Percentiles rank a stretch among this genome's conserved stretches.
phyloP scores from a whole-genome alignment of 2,888 invertebrate species.

The Cyclophora punctaria region DNA sequence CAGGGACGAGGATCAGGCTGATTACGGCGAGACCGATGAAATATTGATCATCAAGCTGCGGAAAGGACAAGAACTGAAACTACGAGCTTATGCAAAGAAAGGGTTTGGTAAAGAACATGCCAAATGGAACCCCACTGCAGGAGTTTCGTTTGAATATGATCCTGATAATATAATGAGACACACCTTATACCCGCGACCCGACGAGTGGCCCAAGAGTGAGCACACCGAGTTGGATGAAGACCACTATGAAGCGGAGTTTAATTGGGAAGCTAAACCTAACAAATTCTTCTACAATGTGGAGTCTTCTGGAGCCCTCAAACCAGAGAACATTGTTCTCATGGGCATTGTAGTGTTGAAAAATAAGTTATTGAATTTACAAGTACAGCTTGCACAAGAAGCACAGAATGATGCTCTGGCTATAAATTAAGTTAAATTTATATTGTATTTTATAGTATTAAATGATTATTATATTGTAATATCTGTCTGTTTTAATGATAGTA shows the following conservation, averaged over 20 bases:
- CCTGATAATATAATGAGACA: slow-evolving; percentile 98
- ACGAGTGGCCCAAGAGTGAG: slow-evolving; percentile 99
- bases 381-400: slow-evolving; percentile 90
- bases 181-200: slow-evolving; percentile 95
- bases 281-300: slow-evolving; percentile 99
- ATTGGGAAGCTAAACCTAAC: slow-evolving; percentile 95
- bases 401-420: slow-evolving; percentile 89
- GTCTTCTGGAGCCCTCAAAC: slow-evolving; percentile 93
- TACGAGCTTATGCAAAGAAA: slow-evolving; percentile 97
- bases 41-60: slow-evolving; percentile 82
- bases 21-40: slow-evolving; percentile 96
- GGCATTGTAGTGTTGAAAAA: slow-evolving; percentile 95
- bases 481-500: too few relatives aligned
- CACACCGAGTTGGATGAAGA: slow-evolving; percentile 95
- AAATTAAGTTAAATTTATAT: slow-evolving; percentile 43
- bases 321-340: slow-evolving; percentile 97
- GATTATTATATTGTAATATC: neutral
- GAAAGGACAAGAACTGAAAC: slow-evolving; percentile 93
- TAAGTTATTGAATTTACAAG: slow-evolving; percentile 96
- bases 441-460: slow-evolving; percentile 1
- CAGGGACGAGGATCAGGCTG: slow-evolving; percentile 92
- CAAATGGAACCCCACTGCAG: slow-evolving; percentile 99
- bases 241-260: slow-evolving; percentile 94
- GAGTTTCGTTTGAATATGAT: slow-evolving; percentile 99
- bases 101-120: slow-evolving; percentile 99